A percentile compares a stretch with the other conserved stretches of the same genome.
phyloP scores from a whole-genome alignment of 2,113 vertebrate species.

The Dascyllus trimaculatus region DNA sequence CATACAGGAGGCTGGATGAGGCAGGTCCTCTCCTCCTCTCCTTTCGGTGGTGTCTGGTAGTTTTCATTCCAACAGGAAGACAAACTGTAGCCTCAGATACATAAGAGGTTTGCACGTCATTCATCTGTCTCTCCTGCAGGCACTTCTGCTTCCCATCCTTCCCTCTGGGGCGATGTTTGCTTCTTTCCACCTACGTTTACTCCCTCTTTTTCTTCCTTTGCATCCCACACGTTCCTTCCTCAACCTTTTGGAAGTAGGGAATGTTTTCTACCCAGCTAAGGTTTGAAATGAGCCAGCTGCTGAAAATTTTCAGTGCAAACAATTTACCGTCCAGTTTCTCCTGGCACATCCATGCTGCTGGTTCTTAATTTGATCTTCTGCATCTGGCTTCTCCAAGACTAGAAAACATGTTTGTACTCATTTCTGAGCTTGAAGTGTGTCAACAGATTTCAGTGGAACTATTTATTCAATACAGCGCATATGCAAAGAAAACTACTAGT shows the following conservation, averaged over 20 bases:
- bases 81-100: slow-evolving; percentile 22
- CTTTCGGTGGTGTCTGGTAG: slow-evolving; percentile 47
- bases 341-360: neutral
- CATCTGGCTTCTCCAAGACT: slow-evolving; percentile 11
- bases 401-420: neutral
- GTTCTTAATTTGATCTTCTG: slow-evolving; percentile 14
- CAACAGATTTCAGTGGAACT: neutral
- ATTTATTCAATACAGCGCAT: neutral
- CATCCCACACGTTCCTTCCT: slow-evolving; percentile 29
- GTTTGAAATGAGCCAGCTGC: slow-evolving; percentile 61
- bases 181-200: slow-evolving; percentile 33
- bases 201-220: slow-evolving; percentile 30
- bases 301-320: slow-evolving; percentile 6
- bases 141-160: slow-evolving; percentile 25
- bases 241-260: neutral
- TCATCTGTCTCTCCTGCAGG: slow-evolving; percentile 17
- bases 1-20: slow-evolving; percentile 13
- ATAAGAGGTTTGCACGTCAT: slow-evolving; percentile 34
- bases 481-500: neutral
- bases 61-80: slow-evolving; percentile 57
- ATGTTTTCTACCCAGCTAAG: slow-evolving; percentile 37
- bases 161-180: slow-evolving; percentile 31
- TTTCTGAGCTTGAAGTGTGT: neutral
- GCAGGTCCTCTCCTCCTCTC: slow-evolving; percentile 29
- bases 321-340: neutral